Conservation (phyloP, 2,888 invertebrate genomes). For the Epinotia ramella region DNA sequence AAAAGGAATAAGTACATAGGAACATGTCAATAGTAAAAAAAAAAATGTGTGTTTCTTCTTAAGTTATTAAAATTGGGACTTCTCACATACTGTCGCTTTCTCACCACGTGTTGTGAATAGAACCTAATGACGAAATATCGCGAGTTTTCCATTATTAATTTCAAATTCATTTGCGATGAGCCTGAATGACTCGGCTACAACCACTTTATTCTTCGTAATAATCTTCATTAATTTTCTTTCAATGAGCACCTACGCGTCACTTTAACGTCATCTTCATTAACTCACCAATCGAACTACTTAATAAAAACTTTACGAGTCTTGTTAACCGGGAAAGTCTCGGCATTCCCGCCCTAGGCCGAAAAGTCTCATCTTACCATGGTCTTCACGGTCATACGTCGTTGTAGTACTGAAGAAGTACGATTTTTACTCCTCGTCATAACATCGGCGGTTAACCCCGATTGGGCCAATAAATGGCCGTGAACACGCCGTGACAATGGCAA, state of each 20-base stretch:
- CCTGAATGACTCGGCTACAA: too few species aligned
- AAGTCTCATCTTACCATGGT: neutral
- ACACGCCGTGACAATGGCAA: constrained; percentile 35
- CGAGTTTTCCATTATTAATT: too few species aligned
- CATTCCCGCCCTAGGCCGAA: neutral
- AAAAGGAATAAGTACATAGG: too few species aligned
- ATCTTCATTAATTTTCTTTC: constrained; percentile 4
- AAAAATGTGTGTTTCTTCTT: too few species aligned
- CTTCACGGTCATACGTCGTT: constrained; percentile 1
- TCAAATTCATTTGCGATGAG: too few species aligned
- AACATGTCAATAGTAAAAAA: too few species aligned
- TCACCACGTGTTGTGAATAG: too few species aligned
- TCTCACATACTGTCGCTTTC: too few species aligned
- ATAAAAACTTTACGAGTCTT: constrained; percentile 42
- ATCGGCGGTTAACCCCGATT: constrained; percentile 42
- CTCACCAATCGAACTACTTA: constrained; percentile 38
- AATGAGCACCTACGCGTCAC: constrained; percentile 23
- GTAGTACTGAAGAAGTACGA: neutral
- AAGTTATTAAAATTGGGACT: too few species aligned
- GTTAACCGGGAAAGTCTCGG: constrained; percentile 31
- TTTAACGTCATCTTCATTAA: constrained; percentile 34
- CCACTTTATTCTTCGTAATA: neutral
- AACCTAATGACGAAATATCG: too few species aligned
- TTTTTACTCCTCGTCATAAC: constrained; percentile 35
- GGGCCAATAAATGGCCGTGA: constrained; percentile 30